A percentile compares a stretch with the other conserved stretches of the same genome.
Evolutionary conservation across 2,797 vertebrate genomes (phyloP).

Genomic region (Luscinia megarhynchos): DNA sequence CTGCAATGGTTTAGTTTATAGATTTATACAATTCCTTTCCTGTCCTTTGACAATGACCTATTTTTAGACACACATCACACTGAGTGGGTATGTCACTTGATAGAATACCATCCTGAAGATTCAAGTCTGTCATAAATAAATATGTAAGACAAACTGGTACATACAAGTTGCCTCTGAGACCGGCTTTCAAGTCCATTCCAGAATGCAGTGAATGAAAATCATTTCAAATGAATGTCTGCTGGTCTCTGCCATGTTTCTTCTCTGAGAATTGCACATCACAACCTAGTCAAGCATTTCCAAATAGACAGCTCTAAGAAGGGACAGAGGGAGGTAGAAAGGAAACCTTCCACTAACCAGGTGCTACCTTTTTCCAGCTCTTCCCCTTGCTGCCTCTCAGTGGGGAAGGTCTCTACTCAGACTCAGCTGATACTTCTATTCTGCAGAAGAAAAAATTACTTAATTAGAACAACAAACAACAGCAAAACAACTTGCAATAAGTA

Average conservation of each 20-base stretch:
- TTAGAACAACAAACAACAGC: background rate
- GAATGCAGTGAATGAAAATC: conserved; percentile 70
- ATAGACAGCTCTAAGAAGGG: conserved; percentile 51
- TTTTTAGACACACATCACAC: conserved; percentile 67
- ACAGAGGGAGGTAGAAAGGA: background rate
- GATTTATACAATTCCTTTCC: conserved; percentile 32
- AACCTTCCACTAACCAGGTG: background rate
- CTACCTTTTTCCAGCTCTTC: background rate
- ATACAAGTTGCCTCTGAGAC: conserved; percentile 76
- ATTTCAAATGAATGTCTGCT: conserved; percentile 77
- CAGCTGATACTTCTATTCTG: background rate
- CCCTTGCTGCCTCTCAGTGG: background rate
- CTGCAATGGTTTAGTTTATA: background rate
- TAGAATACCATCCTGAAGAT: conserved; percentile 74
- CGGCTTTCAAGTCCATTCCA: conserved; percentile 76
- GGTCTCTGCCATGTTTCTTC: conserved; percentile 72
- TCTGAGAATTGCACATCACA: conserved; percentile 43
- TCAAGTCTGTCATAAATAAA: conserved; percentile 70
- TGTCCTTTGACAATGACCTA: conserved; percentile 71
- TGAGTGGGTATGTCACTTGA: conserved; percentile 75
- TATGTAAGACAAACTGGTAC: conserved; percentile 72
- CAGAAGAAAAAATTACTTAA: background rate
- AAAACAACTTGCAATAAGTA: background rate
- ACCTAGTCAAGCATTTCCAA: background rate
- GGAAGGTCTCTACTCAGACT: background rate